These are phyloP conservation scores for Remorina albescens DNA, from an alignment of 2,797 vertebrate species.

Conservation along the genomic window DNA sequence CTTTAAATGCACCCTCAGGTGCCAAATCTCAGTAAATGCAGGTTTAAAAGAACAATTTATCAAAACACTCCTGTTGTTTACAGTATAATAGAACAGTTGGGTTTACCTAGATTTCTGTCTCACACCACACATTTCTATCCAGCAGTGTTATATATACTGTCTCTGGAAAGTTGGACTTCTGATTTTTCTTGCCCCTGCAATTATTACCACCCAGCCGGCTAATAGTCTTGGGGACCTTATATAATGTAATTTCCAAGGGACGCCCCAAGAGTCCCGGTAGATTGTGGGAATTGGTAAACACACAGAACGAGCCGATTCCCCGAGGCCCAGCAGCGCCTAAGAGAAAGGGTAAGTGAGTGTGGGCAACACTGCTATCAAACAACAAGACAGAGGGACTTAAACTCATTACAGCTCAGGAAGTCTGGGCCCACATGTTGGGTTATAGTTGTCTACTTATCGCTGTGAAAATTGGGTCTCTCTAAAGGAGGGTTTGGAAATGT, in stretches of 20 bases:
- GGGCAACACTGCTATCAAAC: constrained; percentile 76
- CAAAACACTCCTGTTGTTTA: background rate
- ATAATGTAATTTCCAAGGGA: constrained; percentile 75
- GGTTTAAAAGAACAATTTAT: background rate
- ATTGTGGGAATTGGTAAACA: constrained; percentile 78
- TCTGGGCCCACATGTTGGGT: constrained; percentile 53
- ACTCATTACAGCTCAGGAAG: constrained; percentile 69
- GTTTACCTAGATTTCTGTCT: background rate
- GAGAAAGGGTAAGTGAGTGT: constrained; percentile 78
- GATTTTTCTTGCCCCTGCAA: constrained; percentile 52
- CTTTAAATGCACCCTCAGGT: background rate
- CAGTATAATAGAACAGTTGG: background rate
- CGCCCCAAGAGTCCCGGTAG: constrained; percentile 55
- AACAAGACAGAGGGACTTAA: constrained; percentile 68
- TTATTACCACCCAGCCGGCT: constrained; percentile 60
- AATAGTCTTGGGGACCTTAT: constrained; percentile 63
- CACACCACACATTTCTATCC: background rate
- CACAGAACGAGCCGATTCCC: constrained; percentile 66
- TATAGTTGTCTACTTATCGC: constrained; percentile 68
- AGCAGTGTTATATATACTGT: background rate
- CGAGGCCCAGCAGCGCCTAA: constrained; percentile 61
- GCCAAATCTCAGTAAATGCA: background rate
- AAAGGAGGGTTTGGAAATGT: constrained; percentile 58
- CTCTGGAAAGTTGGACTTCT: constrained; percentile 32
- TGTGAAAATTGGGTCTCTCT: constrained; percentile 58